A percentile compares a stretch with the other conserved stretches of the same genome.
Conservation (phyloP, 2,797 vertebrate genomes). For the Anas acuta region DNA sequence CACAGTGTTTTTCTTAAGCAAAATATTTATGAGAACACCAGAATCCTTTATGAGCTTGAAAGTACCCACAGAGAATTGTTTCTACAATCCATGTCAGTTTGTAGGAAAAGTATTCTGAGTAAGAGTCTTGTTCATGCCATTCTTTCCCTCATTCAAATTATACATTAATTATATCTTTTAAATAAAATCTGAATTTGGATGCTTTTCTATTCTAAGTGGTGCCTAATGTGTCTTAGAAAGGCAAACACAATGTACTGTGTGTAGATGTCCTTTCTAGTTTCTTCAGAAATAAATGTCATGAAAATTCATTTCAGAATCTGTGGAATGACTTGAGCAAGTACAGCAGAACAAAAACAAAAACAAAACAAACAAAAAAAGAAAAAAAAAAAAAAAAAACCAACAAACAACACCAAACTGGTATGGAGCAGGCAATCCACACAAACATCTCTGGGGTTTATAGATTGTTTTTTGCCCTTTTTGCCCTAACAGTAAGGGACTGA, state of each 20-base stretch:
- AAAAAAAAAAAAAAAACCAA: too few relatives aligned
- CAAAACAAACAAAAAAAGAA: too few relatives aligned
- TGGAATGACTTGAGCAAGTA: not conserved
- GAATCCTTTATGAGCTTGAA: not conserved
- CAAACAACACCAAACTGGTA: not conserved
- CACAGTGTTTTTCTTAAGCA: not conserved
- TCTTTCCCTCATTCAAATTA: not conserved
- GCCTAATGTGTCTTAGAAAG: not conserved
- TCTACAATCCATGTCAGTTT: not conserved
- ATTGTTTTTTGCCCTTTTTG: not conserved
- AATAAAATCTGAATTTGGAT: not conserved
- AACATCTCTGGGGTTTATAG: not conserved
- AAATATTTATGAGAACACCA: not conserved
- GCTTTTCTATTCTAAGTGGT: not conserved
- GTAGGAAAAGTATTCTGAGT: not conserved
- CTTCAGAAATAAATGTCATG: not conserved
- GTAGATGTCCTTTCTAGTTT: not conserved
- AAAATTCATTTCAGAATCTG: not conserved
- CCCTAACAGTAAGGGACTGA: accelerated
- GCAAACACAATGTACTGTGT: not conserved
- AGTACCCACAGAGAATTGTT: not conserved
- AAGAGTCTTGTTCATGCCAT: not conserved
- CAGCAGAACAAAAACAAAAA: not conserved
- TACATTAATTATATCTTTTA: not conserved
- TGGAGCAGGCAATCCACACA: not conserved